Percentiles rank a stretch among this genome's conserved stretches.
These are phyloP conservation scores for Lordiphosa stackelbergi DNA, from an alignment of 1,140 invertebrate species.

Conservation along the genomic window DNA sequence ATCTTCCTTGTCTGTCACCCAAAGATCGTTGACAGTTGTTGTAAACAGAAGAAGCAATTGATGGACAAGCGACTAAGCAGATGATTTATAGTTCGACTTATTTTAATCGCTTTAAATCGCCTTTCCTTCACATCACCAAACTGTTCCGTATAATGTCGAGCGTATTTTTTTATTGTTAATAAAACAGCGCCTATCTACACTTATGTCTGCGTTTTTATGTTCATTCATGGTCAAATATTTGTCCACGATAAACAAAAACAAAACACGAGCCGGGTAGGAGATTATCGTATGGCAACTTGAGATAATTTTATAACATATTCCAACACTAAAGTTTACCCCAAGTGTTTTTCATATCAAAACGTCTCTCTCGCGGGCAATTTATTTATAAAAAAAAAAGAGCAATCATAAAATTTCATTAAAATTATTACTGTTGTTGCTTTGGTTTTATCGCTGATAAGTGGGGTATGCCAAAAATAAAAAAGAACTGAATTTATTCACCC, in stretches of 20 bases:
- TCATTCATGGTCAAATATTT: conserved; percentile 37
- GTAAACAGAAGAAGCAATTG: too few relatives aligned
- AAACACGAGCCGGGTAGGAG: too few relatives aligned
- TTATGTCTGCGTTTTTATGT: conserved; percentile 17
- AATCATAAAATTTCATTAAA: conserved; percentile 49
- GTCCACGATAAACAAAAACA: conserved; percentile 5
- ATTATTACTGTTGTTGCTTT: conserved; percentile 32
- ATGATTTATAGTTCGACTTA: too few relatives aligned
- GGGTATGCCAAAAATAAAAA: background rate
- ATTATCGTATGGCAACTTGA: conserved; percentile 9
- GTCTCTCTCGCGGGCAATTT: background rate
- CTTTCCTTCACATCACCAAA: too few relatives aligned
- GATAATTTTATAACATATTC: conserved; percentile 11
- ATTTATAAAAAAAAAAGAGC: conserved; percentile 20
- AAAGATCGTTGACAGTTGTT: too few relatives aligned
- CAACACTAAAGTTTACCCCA: conserved; percentile 14
- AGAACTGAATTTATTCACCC: conserved; percentile 27
- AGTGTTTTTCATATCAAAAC: conserved; percentile 22
- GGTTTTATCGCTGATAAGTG: conserved; percentile 26
- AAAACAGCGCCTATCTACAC: conserved; percentile 7
- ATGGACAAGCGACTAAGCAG: too few relatives aligned
- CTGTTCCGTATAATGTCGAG: too few relatives aligned
- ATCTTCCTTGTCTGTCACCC: too few relatives aligned
- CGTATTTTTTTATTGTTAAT: conserved; percentile 9
- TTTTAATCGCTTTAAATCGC: too few relatives aligned